phyloP scores from a whole-genome alignment of 2,797 vertebrate genomes.

The Salmo trutta region DNA sequence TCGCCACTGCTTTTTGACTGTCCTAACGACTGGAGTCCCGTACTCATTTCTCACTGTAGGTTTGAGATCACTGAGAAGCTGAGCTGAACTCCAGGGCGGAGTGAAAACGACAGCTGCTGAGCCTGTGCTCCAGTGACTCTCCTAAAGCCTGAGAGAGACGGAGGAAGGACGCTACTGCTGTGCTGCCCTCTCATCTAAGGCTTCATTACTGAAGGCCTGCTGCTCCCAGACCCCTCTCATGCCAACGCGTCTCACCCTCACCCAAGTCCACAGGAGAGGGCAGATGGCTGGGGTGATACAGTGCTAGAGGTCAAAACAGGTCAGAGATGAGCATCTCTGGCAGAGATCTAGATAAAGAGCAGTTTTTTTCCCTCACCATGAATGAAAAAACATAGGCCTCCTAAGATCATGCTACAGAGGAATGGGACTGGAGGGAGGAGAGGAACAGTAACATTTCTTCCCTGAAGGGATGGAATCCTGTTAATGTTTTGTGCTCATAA shows the following conservation, averaged over 20 bases:
- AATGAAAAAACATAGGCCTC: too few relatives aligned
- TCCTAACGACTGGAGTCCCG: background rate
- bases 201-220: background rate
- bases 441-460: background rate
- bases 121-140: constrained; percentile 4
- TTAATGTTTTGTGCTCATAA: constrained; percentile 48
- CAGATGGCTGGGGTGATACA: too few relatives aligned
- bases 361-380: too few relatives aligned
- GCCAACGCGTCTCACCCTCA: background rate
- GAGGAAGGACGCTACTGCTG: background rate
- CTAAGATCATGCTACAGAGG: too few relatives aligned
- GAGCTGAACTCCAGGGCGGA: background rate
- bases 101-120: constrained; percentile 5
- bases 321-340: background rate
- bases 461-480: constrained; percentile 18
- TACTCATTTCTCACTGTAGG: background rate
- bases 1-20: background rate
- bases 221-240: background rate
- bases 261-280: too few relatives aligned
- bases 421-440: too few relatives aligned
- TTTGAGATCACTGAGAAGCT: background rate
- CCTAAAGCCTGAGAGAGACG: constrained; percentile 10
- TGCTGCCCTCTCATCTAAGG: background rate
- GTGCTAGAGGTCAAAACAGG: too few relatives aligned
- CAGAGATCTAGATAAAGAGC: background rate